Conservation (phyloP, 2,797 vertebrate genomes). For the Chaunax sp. region DNA sequence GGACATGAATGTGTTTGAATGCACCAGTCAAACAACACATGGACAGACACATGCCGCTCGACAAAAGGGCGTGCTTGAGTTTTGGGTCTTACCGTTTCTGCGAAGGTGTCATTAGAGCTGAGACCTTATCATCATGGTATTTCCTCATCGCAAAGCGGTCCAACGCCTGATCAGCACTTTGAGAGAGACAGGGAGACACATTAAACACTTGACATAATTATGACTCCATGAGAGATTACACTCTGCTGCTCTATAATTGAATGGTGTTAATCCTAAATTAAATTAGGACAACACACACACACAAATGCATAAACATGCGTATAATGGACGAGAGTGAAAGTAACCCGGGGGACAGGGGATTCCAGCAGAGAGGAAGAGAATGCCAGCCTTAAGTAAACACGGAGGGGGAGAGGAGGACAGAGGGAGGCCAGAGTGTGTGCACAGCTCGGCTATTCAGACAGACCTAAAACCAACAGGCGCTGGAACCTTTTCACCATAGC, state of each 20-base stretch:
- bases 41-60: conserved; percentile 16
- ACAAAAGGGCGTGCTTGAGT: conserved; percentile 49
- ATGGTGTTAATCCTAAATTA: conserved; percentile 61
- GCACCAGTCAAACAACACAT: conserved; percentile 12
- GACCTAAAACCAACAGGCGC: conserved; percentile 79
- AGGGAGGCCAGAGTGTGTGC: conserved; percentile 77
- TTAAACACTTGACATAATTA: conserved; percentile 73
- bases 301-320: conserved; percentile 27
- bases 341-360: conserved; percentile 74
- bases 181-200: conserved; percentile 61
- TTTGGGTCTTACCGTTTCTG: conserved; percentile 90
- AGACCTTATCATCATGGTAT: conserved; percentile 97
- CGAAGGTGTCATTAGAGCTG: conserved; percentile 94
- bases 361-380: conserved; percentile 82
- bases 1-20: conserved; percentile 41
- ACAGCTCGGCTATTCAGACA: conserved; percentile 78
- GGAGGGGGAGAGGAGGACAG: conserved; percentile 67
- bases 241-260: conserved; percentile 63
- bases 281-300: conserved; percentile 50
- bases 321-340: conserved; percentile 72
- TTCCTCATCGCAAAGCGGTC: conserved; percentile 99
- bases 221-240: conserved; percentile 59
- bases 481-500: conserved; percentile 69
- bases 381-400: conserved; percentile 80
- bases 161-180: conserved; percentile 95